Evolutionary conservation across 37 sponge, comb jelly and placozoan species (phyloP).

Genomic region (Lycopodina hypogea): DNA sequence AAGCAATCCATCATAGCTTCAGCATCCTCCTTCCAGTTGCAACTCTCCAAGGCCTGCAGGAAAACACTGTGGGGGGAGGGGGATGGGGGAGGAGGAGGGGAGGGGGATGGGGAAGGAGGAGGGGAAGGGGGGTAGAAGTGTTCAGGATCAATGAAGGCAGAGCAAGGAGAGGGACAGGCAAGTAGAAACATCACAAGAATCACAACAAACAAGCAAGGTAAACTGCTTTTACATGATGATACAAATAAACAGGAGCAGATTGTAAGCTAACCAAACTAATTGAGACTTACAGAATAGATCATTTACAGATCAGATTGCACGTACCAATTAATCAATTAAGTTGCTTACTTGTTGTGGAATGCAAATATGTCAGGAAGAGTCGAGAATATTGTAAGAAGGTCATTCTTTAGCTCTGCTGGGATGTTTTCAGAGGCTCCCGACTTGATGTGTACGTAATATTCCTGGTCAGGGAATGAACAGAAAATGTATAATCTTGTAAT

Average conservation of each 20-base stretch:
- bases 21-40: constrained; percentile 20
- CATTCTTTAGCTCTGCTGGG: constrained; percentile 33
- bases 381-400: constrained; percentile 38
- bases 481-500: background rate
- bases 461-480: background rate
- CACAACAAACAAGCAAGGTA: no score
- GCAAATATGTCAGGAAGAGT: constrained; percentile 35
- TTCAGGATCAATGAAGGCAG: no score
- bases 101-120: no score
- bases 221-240: no score
- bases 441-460: constrained; percentile 32
- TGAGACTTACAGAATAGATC: no score
- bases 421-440: background rate
- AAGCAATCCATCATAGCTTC: constrained; percentile 26
- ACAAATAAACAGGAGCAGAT: no score
- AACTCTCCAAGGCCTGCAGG: constrained; percentile 31
- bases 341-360: constrained; percentile 46
- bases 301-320: no score
- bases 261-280: no score
- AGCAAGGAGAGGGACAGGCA: no score
- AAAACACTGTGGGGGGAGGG: constrained; percentile 21
- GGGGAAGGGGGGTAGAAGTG: no score
- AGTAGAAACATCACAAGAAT: no score
- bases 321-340: no score
- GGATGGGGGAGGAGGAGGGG: background rate